Conservation (phyloP, 2,797 vertebrate genomes). For the Sciaenops ocellatus region DNA sequence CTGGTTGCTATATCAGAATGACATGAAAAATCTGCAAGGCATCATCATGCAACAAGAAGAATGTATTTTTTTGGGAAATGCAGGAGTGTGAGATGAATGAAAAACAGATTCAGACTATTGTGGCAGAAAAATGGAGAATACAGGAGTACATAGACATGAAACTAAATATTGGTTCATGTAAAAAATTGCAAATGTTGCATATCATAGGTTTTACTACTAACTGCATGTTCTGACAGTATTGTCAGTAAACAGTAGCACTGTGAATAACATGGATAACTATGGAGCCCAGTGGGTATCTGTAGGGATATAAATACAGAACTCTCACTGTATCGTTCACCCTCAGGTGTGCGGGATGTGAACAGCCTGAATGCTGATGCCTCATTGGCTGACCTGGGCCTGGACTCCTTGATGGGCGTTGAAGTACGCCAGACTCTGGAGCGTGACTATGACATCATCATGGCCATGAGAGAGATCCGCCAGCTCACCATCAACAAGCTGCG, state of each 20-base stretch:
- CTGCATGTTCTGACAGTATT: background rate
- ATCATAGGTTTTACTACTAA: background rate
- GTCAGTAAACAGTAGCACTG: too few species aligned
- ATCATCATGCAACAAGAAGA: background rate
- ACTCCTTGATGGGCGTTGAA: constrained; percentile 98
- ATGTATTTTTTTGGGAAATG: background rate
- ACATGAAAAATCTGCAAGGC: background rate
- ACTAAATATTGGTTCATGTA: background rate
- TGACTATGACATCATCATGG: constrained; percentile 92
- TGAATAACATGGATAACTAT: background rate
- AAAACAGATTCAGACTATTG: background rate
- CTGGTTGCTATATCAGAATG: background rate
- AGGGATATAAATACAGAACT: background rate
- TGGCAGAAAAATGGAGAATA: background rate
- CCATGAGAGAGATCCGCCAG: constrained; percentile 93
- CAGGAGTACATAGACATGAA: background rate
- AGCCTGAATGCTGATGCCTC: constrained; percentile 89
- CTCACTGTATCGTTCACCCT: background rate
- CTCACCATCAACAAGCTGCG: constrained; percentile 92
- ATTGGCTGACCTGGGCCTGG: constrained; percentile 94
- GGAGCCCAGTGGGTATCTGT: background rate
- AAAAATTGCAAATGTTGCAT: background rate
- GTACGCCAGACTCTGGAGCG: constrained; percentile 95
- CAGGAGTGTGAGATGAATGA: background rate
- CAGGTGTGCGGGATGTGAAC: constrained; percentile 92